Base-by-base conservation (phyloP, 2,113 vertebrate genomes). In the Jaculus jaculus region DNA sequence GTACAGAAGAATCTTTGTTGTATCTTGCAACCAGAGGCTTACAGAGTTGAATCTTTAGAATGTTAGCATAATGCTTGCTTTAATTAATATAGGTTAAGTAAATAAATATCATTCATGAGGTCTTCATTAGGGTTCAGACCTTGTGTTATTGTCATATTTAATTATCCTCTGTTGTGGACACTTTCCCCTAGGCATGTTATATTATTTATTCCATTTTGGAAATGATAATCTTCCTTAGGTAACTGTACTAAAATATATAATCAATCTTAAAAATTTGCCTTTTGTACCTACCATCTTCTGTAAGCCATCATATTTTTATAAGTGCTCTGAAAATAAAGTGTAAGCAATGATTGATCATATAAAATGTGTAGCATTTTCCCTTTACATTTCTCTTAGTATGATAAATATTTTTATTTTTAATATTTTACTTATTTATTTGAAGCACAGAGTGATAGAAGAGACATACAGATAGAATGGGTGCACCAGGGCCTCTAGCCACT, bases 161-260 rank as follows among this genome's bases (percentile, higher is more conserved):
- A 23, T 86, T 16, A 94, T 39, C 2, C 3, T 54, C 73, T 92
- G 12, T 26, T 16, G 10, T 61, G 13, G 23, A 69, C 82, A 3
- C 3, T 26, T 1, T 7, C 0, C 2, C 1, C 13, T 8, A 13
- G 4, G 24, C 87, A 87, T 15, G 26, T 51, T 89, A 66, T 54
- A 75, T 90, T n/a, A n/a, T n/a, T n/a, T 82, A 81, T 84, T 81
- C 0, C 7, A 13, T 82, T 93, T 90, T 93, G 87, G 73, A 91
- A 17, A 95, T 85, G 42, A 61, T 77, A 42, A 47, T 30, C 84
- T 80, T 16, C 7, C 4, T 58, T 75, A 8, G 37, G 26, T 87
- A 28, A 73, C 12, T 39, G 16, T 4, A 81, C 18, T 75, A 47
- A 47, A 47, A 8, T 16, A 54, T 54, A 54, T 54, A 15, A 54